Evolutionary conservation across 1,140 invertebrate genomes (phyloP).

Genomic region (Anadara kagoshimensis): DNA sequence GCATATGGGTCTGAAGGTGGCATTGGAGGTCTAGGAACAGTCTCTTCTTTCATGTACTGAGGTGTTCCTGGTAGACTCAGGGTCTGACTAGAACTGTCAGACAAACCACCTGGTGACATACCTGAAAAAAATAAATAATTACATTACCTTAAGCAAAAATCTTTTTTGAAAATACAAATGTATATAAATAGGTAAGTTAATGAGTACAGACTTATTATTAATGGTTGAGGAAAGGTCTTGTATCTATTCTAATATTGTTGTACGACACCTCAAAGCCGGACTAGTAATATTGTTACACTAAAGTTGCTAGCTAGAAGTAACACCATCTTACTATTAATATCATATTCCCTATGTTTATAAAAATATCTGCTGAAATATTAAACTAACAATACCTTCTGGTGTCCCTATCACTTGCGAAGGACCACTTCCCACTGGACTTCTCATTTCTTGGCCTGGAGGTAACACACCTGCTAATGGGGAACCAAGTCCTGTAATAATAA

Average conservation of each 20-base stretch:
- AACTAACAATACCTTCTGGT: constrained; percentile 19
- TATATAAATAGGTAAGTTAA: no score
- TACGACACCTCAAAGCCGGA: no score
- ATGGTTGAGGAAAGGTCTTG: no score
- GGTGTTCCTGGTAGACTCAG: constrained; percentile 12
- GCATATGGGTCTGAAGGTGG: constrained; percentile 19
- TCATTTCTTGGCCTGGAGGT: constrained; percentile 5
- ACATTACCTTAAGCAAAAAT: no score
- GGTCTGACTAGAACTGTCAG: constrained; percentile 15
- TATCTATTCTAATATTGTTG: no score
- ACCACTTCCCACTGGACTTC: constrained; percentile 26
- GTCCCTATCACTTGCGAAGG: constrained; percentile 20
- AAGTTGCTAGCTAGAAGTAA: no score
- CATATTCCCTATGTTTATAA: no score
- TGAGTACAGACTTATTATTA: no score
- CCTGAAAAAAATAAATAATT: no score
- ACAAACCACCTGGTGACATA: constrained; percentile 27
- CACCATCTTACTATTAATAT: no score
- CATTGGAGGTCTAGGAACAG: not conserved
- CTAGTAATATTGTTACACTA: no score
- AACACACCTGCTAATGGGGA: constrained; percentile 25
- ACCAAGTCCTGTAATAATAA: not conserved
- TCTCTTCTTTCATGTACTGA: constrained; percentile 10
- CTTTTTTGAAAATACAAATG: no score
- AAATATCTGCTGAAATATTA: not conserved